Base-by-base conservation (phyloP, 2,888 invertebrate genomes). In the Venustoraphidia nigricollis region DNA sequence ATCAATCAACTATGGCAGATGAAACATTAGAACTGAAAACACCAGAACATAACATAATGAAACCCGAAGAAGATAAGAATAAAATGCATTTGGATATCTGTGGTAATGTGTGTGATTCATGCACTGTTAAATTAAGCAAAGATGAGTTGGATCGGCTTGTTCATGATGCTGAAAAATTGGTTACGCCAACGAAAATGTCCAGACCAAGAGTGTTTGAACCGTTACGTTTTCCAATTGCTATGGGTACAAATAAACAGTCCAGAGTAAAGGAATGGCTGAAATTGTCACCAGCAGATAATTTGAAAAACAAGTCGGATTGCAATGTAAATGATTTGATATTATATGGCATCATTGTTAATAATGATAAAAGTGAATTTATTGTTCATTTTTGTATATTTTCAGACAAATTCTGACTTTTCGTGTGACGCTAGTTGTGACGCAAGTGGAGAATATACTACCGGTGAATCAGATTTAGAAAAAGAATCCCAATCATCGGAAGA, bases 401-500 rank as follows among this genome's bases (percentile, higher is more conserved):
- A 10, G 36, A 36, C 36, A 3, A 8, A 17, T 37, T 10, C 10
- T 27, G 27, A 27, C 46, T 47, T 52, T 55, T n/a, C 27, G 6
- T 27, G 27, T 27, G 27, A 27, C 48, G 83, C 84, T 62, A 84
- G 81, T 65, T 90, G 89, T 64, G 91, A 91, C 62, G 91, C 91
- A 0, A 91, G 90, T 50, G 88, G 89, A 10, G 91, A 91, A 66
- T 89, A 87, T 55, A 90, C 90, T 41, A 83, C 83, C 8, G 73
- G 72, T 45, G 83, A 83, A 60, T 78, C 78, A 44, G 79, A 79
- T 61, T 72, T 77, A 45, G 83, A 83, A 52, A 66, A 66, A 36
- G 79, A 77, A 44, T 84, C 86, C 1, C 73, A 83, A 53, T 79
- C 83, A 1, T 86, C 86, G 0, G 87, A 87, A 59, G 87, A 86